Evolutionary conservation across 2,113 vertebrate genomes (phyloP).

Genomic region (Canis aureus): DNA sequence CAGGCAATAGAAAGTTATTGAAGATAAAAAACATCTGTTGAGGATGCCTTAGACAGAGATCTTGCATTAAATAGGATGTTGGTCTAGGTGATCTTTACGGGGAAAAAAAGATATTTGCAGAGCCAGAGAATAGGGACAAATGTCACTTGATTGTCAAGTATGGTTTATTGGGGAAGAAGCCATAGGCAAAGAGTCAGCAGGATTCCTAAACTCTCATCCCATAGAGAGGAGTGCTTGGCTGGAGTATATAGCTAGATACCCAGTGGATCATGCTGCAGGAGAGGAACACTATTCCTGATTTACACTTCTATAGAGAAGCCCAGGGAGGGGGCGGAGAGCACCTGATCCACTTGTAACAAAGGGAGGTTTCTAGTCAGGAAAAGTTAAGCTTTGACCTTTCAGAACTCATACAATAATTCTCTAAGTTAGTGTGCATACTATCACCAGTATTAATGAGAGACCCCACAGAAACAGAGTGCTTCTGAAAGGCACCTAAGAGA

Average conservation of each 20-base stretch:
- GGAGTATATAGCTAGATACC: not conserved
- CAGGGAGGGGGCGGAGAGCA: not conserved
- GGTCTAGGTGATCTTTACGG: not conserved
- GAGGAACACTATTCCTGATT: not conserved
- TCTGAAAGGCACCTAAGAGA: not conserved
- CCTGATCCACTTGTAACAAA: not conserved
- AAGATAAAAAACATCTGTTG: not conserved
- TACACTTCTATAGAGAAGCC: not conserved
- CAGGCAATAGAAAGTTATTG: not conserved
- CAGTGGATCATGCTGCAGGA: not conserved
- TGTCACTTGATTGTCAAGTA: not conserved
- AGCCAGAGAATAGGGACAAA: not conserved
- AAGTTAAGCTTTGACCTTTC: not conserved
- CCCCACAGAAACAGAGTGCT: not conserved
- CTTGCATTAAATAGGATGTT: not conserved
- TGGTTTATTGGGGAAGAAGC: not conserved
- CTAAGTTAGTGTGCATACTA: not conserved
- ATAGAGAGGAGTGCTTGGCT: not conserved
- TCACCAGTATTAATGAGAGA: not conserved
- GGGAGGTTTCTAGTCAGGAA: not conserved
- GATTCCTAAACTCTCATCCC: not conserved
- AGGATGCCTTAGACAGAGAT: not conserved
- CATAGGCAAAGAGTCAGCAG: not conserved
- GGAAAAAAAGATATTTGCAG: not conserved
- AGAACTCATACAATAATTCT: not conserved